Percentiles rank a stretch among this genome's conserved stretches.
Conservation (phyloP, 2,797 vertebrate species). For the Somateria mollissima region DNA sequence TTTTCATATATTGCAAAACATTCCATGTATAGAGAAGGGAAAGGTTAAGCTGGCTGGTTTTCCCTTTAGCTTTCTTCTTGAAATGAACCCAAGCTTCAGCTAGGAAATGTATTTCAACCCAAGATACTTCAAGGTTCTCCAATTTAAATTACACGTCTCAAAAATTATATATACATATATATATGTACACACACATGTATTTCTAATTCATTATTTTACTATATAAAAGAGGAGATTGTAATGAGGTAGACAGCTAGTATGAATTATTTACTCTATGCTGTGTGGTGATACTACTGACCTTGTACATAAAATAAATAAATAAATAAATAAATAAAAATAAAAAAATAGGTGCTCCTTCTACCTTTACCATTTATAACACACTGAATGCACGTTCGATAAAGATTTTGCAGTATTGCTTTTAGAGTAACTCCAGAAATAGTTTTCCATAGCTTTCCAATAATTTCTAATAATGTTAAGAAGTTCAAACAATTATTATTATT, state of each 20-base stretch:
- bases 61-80: not conserved
- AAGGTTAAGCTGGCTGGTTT: not conserved
- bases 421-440: not conserved
- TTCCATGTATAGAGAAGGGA: not conserved
- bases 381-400: not conserved
- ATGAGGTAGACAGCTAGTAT: constrained; percentile 25
- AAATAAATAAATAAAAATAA: too few species aligned
- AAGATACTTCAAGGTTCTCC: not conserved
- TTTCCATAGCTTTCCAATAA: not conserved
- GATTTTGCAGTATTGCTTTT: not conserved
- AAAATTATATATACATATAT: not conserved
- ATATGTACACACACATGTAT: not conserved
- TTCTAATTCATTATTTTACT: accelerated
- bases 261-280: constrained; percentile 21
- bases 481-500: not conserved
- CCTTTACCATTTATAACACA: constrained; percentile 1
- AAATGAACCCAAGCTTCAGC: not conserved
- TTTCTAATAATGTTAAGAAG: not conserved
- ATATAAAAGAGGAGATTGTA: constrained; percentile 19
- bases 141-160: not conserved
- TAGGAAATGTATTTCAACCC: not conserved
- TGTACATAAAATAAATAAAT: not conserved
- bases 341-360: not conserved
- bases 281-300: not conserved
- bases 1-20: not conserved